Evolutionary conservation across 2,888 invertebrate species (phyloP), one percentile per base, ranked within the genome.

Genomic region (Apamea monoglypha): DNA sequence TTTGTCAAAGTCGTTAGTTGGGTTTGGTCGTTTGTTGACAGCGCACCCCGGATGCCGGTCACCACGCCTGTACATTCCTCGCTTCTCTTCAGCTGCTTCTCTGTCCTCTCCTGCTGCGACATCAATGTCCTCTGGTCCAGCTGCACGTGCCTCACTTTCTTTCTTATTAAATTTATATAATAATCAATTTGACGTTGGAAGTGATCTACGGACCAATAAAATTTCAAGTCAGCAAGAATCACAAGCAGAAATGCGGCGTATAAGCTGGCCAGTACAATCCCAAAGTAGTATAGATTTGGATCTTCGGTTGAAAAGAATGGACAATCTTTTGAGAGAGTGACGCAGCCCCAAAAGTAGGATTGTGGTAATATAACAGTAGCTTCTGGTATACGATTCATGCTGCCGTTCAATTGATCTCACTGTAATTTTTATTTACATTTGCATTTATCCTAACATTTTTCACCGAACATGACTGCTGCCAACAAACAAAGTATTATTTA

Each of bases 281-380:
- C 95, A 64, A 94, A 96, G 87, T 95, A 96, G 72, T 92, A 91
- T 29, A 96, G 75, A 56, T 94, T 94, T 4, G 95, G 92, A 84
- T 96, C 94, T 5, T 81, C 70, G 3, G 83, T 85, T 7, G 94
- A 92, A 73, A 93, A 91, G 79, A 96, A 94, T 5, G 94, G 93
- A 77, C 96, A 97, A 2, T 95, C 94, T 10, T 95, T 90, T 56
- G 88, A 91, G 0, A 95, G 84, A 10, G 93, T 95, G 67, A 96
- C 40, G 68, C 96, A 96, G 81, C 87, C 92, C 96, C 96, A 96
- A 84, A 96, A 95, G 82, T 94, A 95, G 25, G 95, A 94, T 63
- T 40, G 90, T 85, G n/a, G 91, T 89, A 18, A 25, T 18, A 29
- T n/a, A 63, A 73, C 76, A 40, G 79, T 76, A 71, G 82, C 73